Evolutionary conservation across 2,888 invertebrate genomes (phyloP), one percentile per base, ranked within the genome.

Genomic region (Pelosia muscerda): DNA sequence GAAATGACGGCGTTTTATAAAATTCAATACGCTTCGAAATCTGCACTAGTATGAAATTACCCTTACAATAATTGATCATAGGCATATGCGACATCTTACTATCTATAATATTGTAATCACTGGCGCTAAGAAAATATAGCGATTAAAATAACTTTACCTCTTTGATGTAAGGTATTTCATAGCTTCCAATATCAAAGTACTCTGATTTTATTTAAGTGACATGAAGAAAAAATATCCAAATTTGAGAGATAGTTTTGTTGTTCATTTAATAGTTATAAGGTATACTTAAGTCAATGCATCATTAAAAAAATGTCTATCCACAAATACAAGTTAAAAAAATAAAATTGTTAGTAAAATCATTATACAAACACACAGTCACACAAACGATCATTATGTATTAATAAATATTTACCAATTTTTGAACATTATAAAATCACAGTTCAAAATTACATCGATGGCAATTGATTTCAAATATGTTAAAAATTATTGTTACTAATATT

Each of bases 341-440:
- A 73, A 78, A 64, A 62, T 71, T 28, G 42, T 64, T 53, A 65
- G 73, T 77, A 73, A 74, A 74, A 75, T 75, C 75, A 69, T 72
- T 72, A 81, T 81, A 79, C 77, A 82, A 77, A 75, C 84, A 86
- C 88, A 81, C 86, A 82, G 83, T 85, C 85, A 85, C 84, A 88
- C 85, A 84, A 78, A 65, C 15, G 34, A 54, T 65, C 66, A 73
- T 83, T 79, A n/a, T 57, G 25, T 55, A 65, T 70, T 65, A 80
- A 80, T 81, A 82, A 80, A 82, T 78, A 80, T 81, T 75, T 74
- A 73, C 66, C 74, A 80, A 78, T 85, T 88, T 90, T 93, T 92
- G 92, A 92, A 93, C 92, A 92, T 93, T 87, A 89, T 79, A 88
- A 88, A 89, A 94, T 94, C 94, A 94, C 94, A 94, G 94, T 93